Evolutionary conservation across 1,140 invertebrate genomes (phyloP).

Genomic region (Branchinecta lynchi): DNA sequence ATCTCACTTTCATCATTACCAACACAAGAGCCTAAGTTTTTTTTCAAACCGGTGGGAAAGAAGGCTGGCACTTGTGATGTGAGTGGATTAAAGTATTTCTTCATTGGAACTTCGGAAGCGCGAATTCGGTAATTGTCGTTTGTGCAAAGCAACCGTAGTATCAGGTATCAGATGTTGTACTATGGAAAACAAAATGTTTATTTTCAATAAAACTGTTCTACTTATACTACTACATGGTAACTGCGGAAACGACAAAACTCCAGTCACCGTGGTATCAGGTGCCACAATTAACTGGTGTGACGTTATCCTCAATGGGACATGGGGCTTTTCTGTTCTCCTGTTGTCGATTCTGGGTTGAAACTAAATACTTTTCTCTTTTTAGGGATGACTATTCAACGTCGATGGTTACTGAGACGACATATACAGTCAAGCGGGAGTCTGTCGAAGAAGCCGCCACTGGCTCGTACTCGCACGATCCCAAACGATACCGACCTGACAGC

Average conservation of each 20-base stretch:
- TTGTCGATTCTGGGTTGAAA: too few species aligned
- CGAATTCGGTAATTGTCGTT: too few species aligned
- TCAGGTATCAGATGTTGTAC: too few species aligned
- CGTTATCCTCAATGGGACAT: not conserved
- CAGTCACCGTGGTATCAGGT: not conserved
- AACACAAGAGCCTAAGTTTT: too few species aligned
- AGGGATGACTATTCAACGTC: not conserved
- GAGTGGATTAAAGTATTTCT: too few species aligned
- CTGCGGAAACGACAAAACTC: not conserved
- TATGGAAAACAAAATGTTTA: too few species aligned
- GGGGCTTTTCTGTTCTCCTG: not conserved
- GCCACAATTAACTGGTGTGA: not conserved
- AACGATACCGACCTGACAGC: not conserved
- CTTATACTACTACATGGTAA: not conserved
- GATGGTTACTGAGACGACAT: not conserved
- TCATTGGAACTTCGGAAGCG: too few species aligned
- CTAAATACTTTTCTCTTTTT: not conserved
- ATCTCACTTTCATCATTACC: too few species aligned
- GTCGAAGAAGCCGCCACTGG: not conserved
- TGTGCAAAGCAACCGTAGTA: too few species aligned
- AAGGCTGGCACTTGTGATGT: too few species aligned
- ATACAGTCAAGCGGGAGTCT: not conserved
- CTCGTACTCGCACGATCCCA: not conserved
- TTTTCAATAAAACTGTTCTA: not conserved
- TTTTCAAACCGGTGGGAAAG: too few species aligned